Conservation (phyloP, 2,888 invertebrate genomes). For the Pristionchus arcanus region DNA sequence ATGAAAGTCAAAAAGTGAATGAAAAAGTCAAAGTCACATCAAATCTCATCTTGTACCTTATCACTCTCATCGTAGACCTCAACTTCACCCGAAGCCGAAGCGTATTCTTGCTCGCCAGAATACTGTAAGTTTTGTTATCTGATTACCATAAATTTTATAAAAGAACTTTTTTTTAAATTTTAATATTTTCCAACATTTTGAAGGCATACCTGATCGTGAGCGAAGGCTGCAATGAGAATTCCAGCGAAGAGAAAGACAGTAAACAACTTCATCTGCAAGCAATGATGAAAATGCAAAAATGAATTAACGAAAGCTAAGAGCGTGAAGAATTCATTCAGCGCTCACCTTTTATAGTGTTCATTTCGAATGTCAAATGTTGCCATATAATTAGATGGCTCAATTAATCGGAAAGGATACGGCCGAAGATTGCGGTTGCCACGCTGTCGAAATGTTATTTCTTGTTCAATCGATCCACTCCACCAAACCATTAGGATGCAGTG, state of each 20-base stretch:
- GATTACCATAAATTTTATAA: too few relatives aligned
- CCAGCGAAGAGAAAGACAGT: constrained; percentile 27
- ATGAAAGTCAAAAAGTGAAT: too few relatives aligned
- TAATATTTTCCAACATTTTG: too few relatives aligned
- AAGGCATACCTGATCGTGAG: not conserved
- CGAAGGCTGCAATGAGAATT: not conserved
- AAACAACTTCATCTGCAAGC: constrained; percentile 22
- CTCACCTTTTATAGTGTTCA: not conserved
- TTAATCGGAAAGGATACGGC: not conserved
- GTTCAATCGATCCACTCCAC: not conserved
- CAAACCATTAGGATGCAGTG: too few relatives aligned
- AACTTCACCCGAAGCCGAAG: not conserved
- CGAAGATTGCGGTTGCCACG: not conserved
- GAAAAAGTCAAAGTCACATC: too few relatives aligned
- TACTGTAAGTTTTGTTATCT: not conserved
- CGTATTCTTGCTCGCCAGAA: constrained; percentile 4
- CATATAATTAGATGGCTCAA: constrained; percentile 21
- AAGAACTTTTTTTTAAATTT: too few relatives aligned
- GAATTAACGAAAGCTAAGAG: not conserved
- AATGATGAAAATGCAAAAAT: not conserved
- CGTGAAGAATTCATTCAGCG: not conserved
- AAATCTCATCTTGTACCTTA: not conserved
- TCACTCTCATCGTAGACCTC: not conserved
- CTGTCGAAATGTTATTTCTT: not conserved
- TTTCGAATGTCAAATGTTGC: not conserved